Evolutionary conservation across 2,888 invertebrate genomes (phyloP).

Genomic region (Clostera curtula): DNA sequence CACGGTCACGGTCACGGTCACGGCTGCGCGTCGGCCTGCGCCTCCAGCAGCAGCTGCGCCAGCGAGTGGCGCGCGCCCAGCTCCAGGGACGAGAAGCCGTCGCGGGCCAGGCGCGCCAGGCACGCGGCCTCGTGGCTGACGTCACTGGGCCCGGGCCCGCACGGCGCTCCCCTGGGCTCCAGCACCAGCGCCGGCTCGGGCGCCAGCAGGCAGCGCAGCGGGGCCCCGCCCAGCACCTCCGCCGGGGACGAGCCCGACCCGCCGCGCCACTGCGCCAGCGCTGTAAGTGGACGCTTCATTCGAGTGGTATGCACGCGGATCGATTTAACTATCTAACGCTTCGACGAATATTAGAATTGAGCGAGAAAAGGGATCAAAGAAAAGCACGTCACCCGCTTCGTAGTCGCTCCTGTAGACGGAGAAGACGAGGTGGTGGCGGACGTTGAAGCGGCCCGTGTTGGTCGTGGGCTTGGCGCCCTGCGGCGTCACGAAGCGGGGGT

Average conservation of each 20-base stretch:
- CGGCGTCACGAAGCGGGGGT: conserved; percentile 64
- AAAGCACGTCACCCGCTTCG: conserved; percentile 31
- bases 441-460: conserved; percentile 64
- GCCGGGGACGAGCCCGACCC: background rate
- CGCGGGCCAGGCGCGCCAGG: conserved; percentile 20
- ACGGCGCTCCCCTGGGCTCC: conserved; percentile 6
- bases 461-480: conserved; percentile 28
- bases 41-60: conserved; percentile 22
- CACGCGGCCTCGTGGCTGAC: conserved; percentile 37
- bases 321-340: too few species aligned
- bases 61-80: conserved; percentile 36
- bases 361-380: too few species aligned
- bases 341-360: too few species aligned
- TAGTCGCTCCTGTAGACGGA: conserved; percentile 92
- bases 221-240: background rate
- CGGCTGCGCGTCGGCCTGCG: conserved; percentile 14
- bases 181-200: conserved; percentile 48
- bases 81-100: conserved; percentile 18
- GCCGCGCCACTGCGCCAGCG: conserved; percentile 7
- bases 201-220: conserved; percentile 4
- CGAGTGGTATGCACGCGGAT: too few species aligned
- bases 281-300: conserved; percentile 2
- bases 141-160: conserved; percentile 30
- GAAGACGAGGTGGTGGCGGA: conserved; percentile 78
- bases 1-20: conserved; percentile 1